These are phyloP conservation scores for Erebia aethiops DNA, from an alignment of 2,888 invertebrate species.

Conservation along the genomic window DNA sequence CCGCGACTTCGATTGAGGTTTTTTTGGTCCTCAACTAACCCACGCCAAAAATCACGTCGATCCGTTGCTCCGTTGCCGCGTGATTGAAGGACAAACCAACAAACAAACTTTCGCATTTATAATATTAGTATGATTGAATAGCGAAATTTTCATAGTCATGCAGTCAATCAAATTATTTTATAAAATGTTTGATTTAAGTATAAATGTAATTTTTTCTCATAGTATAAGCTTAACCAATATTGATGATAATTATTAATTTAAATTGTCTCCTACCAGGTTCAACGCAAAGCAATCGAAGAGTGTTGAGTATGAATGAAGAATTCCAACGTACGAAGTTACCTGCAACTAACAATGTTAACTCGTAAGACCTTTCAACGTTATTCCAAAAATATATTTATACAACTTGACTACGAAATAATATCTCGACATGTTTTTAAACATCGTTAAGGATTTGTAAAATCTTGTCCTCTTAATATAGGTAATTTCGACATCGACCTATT, in stretches of 20 bases:
- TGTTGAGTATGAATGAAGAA: background rate
- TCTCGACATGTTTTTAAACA: slow-evolving; percentile 10
- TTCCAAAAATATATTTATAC: slow-evolving; percentile 20
- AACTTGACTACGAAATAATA: slow-evolving; percentile 3
- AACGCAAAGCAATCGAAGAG: slow-evolving; percentile 18
- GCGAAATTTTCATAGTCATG: too few species aligned
- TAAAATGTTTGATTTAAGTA: too few species aligned
- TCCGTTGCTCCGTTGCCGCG: too few species aligned
- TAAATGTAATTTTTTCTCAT: too few species aligned
- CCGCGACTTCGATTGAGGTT: too few species aligned
- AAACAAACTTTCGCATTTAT: too few species aligned
- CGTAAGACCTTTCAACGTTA: slow-evolving; percentile 20
- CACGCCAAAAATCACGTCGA: too few species aligned
- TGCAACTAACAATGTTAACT: slow-evolving; percentile 15
- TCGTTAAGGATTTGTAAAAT: slow-evolving; percentile 18
- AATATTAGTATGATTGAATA: too few species aligned
- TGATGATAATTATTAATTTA: background rate
- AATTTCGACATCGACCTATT: background rate
- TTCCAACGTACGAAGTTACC: slow-evolving; percentile 27
- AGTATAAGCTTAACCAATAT: background rate
- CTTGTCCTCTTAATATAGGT: background rate
- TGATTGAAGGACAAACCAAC: too few species aligned
- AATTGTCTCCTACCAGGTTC: slow-evolving; percentile 17
- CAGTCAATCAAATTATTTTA: too few species aligned
- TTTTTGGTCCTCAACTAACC: too few species aligned